Conservation (phyloP, 2,113 vertebrate genomes). For the Nannobrachium achirus region DNA sequence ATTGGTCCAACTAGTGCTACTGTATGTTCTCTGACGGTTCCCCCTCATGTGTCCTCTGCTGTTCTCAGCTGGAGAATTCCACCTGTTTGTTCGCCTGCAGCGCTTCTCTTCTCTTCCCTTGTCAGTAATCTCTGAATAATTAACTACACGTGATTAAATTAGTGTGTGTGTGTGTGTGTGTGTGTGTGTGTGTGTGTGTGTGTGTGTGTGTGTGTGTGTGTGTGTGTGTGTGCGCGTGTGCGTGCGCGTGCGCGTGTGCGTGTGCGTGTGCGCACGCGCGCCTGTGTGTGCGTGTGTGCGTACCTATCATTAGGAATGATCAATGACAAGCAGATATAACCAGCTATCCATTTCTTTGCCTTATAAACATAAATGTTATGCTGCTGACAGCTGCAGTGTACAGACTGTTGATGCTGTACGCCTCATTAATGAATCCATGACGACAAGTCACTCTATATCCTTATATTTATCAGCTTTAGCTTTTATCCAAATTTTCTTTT, state of each 20-base stretch:
- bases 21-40: constrained; percentile 8
- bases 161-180: constrained; percentile 41
- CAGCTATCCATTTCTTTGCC: too few relatives aligned
- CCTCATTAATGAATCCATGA: too few relatives aligned
- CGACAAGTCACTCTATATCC: too few relatives aligned
- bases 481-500: too few relatives aligned
- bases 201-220: constrained; percentile 16
- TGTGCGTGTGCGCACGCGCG: background rate
- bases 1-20: too few relatives aligned
- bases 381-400: too few relatives aligned
- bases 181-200: constrained; percentile 42
- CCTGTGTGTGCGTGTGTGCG: background rate
- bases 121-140: constrained; percentile 68
- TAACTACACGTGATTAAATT: constrained; percentile 68
- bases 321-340: too few relatives aligned
- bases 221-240: constrained; percentile 31
- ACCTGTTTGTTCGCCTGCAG: constrained; percentile 1
- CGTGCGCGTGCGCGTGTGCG: constrained; percentile 5
- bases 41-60: constrained; percentile 19
- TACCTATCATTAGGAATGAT: too few relatives aligned
- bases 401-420: too few relatives aligned
- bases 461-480: too few relatives aligned
- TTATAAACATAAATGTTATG: too few relatives aligned
- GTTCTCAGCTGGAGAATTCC: background rate
- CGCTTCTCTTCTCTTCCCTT: constrained; percentile 62